Conservation (phyloP, 2,888 invertebrate species). For the Nomada hirtipes region DNA sequence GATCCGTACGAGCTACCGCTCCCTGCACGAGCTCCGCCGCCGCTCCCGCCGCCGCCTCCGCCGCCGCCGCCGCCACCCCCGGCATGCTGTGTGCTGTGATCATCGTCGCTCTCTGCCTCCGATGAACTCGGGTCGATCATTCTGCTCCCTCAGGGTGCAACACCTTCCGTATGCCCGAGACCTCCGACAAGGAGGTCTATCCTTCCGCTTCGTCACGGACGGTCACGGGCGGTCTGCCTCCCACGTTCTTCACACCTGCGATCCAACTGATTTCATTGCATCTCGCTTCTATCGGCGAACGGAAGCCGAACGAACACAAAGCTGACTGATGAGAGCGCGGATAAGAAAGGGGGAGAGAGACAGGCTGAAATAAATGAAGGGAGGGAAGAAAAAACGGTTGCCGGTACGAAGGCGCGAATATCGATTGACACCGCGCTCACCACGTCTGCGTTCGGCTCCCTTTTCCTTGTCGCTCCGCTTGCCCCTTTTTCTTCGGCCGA, state of each 20-base stretch:
- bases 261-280: neutral
- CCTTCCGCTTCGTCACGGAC: conserved; percentile 28
- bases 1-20: conserved; percentile 78
- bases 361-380: neutral
- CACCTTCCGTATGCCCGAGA: conserved; percentile 41
- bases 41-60: conserved; percentile 73
- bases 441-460: neutral
- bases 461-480: conserved; percentile 36
- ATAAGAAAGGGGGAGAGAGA: too few relatives aligned
- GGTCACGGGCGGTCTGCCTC: neutral
- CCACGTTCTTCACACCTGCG: neutral
- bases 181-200: conserved; percentile 61
- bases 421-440: conserved; percentile 47
- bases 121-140: conserved; percentile 99
- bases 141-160: conserved; percentile 35
- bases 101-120: conserved; percentile 97
- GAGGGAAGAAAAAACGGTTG: conserved; percentile 50
- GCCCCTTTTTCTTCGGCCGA: conserved; percentile 26
- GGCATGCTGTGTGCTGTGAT: conserved; percentile 88
- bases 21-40: conserved; percentile 76
- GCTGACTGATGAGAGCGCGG: too few relatives aligned
- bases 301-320: too few relatives aligned
- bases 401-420: conserved; percentile 71
- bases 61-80: conserved; percentile 72
- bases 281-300: too few relatives aligned